A percentile compares a stretch with the other conserved stretches of the same genome.
Conservation (phyloP, 2,113 vertebrate species). For the Formicarius rufipectus region DNA sequence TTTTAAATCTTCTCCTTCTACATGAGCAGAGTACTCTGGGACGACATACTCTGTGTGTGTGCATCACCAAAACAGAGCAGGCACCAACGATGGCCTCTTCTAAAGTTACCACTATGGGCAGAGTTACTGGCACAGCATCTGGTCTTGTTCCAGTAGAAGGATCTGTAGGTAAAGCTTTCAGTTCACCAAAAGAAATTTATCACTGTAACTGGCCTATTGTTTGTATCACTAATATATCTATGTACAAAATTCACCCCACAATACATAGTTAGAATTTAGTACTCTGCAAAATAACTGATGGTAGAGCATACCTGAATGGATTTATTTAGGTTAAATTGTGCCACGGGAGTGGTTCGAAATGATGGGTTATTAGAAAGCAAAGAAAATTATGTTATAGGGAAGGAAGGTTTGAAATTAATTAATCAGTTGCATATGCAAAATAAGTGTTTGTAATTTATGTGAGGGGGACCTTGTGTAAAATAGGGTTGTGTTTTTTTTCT, state of each 20-base stretch:
- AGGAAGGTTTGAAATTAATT: not conserved
- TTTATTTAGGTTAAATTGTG: conserved; percentile 50
- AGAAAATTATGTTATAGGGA: not conserved
- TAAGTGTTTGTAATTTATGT: not conserved
- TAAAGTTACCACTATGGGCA: not conserved
- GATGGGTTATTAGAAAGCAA: conserved; percentile 38
- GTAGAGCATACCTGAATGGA: not conserved
- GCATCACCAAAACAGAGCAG: not conserved
- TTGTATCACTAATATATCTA: not conserved
- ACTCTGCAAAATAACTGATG: conserved; percentile 6
- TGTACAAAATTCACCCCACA: not conserved
- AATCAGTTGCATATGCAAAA: not conserved
- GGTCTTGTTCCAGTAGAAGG: not conserved
- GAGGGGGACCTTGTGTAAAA: not conserved
- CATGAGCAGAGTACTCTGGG: not conserved
- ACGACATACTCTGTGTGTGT: not conserved
- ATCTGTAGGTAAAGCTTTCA: not conserved
- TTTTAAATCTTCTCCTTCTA: not conserved
- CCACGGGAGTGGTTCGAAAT: conserved; percentile 10
- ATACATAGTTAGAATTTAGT: not conserved
- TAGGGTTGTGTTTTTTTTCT: not conserved
- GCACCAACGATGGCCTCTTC: not conserved
- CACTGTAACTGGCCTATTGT: not conserved
- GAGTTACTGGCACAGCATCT: not conserved
- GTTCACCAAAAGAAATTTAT: not conserved